Base-by-base conservation (phyloP, 1,140 invertebrate genomes). In the Halictus rubicundus region DNA sequence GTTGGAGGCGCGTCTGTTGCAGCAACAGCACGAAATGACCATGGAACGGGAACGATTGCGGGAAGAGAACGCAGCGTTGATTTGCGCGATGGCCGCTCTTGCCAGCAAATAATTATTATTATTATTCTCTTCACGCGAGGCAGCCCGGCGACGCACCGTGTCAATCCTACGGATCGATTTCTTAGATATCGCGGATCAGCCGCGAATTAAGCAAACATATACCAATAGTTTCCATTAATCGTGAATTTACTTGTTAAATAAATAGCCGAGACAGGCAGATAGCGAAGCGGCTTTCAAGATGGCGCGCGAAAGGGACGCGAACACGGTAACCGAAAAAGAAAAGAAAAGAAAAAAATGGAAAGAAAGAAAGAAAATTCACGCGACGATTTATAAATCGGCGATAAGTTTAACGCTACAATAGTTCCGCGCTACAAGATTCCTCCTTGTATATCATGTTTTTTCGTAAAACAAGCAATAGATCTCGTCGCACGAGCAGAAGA, bases 61-160 rank as follows among this genome's bases (percentile, higher is more conserved):
- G 25, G 91, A 94, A 65, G 94, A 94, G 78, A 94, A 94, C 76
- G 92, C 90, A 37, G 93, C 94, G 25, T 88, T 94, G 7, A 94
- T 94, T 71, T 86, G 92, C 54, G 93, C 94, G 4, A 94, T 94
- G 90, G 92, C 93, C 6, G 91, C 93, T 23, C 88, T 94, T 37
- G 86, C 88, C 68, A 89, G 89, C 80, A 91, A 92, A 78, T 92
- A 87, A 32, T 32, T 32, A 32, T 32, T 32, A 32, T 32, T 32
- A 89, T 49, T 49, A 16, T 73, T 9, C 57, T 57, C 37, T 27
- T 27, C n/a, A 57, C 8, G 25, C 65, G 9, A 39, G 42, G 46
- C 72, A 57, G 10, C 65, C 57, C 63, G 49, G n/a, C 52, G 39
- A 63, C 60, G 60, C 54, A 57, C 54, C 75, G 23, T 32, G 32